Evolutionary conservation across 2,888 invertebrate species (phyloP).

Genomic region (Drosophila ezoana): DNA sequence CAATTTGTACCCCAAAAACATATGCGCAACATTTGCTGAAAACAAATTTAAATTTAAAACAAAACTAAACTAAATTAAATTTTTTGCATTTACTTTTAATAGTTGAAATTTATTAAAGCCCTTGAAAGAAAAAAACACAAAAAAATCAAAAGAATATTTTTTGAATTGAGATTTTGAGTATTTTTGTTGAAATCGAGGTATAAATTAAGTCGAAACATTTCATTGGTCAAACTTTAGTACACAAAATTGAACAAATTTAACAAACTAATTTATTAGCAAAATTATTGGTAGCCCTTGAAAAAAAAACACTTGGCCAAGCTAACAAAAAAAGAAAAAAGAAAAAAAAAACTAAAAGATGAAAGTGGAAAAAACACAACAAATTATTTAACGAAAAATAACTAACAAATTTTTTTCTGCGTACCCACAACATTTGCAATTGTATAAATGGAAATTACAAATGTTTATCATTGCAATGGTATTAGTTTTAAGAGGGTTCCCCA

Average conservation of each 20-base stretch:
- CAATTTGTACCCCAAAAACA: conserved; percentile 52
- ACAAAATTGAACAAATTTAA: conserved; percentile 30
- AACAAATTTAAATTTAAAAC: conserved; percentile 38
- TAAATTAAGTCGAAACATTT: conserved; percentile 13
- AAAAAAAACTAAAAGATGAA: not conserved
- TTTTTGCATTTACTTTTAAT: conserved; percentile 62
- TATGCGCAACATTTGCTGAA: conserved; percentile 73
- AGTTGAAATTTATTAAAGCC: conserved; percentile 62
- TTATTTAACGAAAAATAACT: not conserved
- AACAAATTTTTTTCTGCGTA: conserved; percentile 13
- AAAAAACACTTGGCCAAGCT: conserved; percentile 43
- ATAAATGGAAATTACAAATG: conserved; percentile 5
- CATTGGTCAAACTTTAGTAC: conserved; percentile 27
- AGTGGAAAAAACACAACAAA: not conserved
- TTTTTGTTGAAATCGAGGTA: conserved; percentile 47
- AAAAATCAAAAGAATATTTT: conserved; percentile 48
- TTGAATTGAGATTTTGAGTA: conserved; percentile 53
- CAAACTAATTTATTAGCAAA: conserved; percentile 59
- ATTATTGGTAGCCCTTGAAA: conserved; percentile 57
- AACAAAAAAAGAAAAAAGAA: conserved; percentile 7
- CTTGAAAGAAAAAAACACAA: conserved; percentile 18
- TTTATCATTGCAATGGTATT: conserved; percentile 9
- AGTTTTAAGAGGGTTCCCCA: conserved; percentile 10
- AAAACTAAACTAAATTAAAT: conserved; percentile 53
- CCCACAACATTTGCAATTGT: conserved; percentile 27